These are phyloP conservation scores for Peromyscus leucopus DNA, from an alignment of 2,113 vertebrate genomes.

Conservation along the genomic window DNA sequence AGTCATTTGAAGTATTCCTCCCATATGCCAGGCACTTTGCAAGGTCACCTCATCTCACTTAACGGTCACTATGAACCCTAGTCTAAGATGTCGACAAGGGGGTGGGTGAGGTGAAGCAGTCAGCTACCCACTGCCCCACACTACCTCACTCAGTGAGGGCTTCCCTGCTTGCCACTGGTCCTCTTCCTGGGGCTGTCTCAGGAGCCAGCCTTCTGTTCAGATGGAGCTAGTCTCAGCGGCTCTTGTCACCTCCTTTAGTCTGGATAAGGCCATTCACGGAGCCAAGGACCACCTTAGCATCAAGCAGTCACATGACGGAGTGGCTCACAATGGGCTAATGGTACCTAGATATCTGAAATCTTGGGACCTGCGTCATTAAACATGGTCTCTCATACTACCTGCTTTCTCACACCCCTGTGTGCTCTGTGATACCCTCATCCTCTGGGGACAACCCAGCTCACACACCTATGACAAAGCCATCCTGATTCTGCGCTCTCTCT, in stretches of 20 bases:
- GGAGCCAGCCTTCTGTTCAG: not conserved
- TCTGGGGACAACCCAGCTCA: not conserved
- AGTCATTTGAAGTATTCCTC: not conserved
- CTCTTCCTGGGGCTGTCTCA: not conserved
- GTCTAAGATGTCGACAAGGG: not conserved
- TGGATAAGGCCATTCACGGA: not conserved
- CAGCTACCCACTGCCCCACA: not conserved
- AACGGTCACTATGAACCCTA: not conserved
- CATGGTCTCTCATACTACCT: not conserved
- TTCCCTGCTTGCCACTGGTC: not conserved
- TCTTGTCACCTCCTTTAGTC: not conserved
- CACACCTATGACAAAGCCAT: not conserved
- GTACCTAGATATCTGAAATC: not conserved
- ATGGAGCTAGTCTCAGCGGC: not conserved
- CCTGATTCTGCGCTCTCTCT: not conserved
- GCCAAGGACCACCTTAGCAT: not conserved
- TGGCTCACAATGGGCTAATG: not conserved
- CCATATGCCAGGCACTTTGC: not conserved
- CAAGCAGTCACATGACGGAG: accelerated
- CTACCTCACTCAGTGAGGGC: not conserved
- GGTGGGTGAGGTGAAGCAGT: not conserved
- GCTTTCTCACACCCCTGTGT: not conserved
- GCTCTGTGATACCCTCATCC: not conserved
- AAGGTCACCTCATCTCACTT: not conserved
- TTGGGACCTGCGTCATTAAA: not conserved